These are phyloP conservation scores for Dermolepida albohirtum DNA, from an alignment of 2,888 invertebrate species.

Conservation along the genomic window DNA sequence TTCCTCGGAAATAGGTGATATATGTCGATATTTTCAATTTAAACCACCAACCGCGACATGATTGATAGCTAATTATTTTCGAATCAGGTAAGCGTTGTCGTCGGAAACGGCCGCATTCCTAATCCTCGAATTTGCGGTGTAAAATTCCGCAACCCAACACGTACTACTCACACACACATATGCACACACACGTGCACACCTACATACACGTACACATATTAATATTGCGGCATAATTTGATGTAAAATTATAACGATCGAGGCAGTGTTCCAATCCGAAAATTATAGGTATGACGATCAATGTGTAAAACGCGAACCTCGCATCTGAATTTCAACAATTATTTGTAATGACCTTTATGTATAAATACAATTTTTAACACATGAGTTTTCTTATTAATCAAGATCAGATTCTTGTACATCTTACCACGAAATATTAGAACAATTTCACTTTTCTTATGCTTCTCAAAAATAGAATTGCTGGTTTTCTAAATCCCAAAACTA, in stretches of 20 bases:
- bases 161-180: neutral
- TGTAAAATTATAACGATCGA: slow-evolving; percentile 11
- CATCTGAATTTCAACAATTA: neutral
- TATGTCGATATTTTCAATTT: slow-evolving; percentile 25
- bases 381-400: too few relatives aligned
- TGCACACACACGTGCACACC: neutral
- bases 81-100: slow-evolving; percentile 33
- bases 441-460: too few relatives aligned
- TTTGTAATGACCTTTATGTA: neutral
- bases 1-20: too few relatives aligned
- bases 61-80: slow-evolving; percentile 44
- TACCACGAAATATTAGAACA: too few relatives aligned
- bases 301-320: neutral
- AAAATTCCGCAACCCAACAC: slow-evolving; percentile 13
- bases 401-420: too few relatives aligned
- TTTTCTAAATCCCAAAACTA: too few relatives aligned
- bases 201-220: neutral
- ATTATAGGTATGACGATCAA: slow-evolving; percentile 8
- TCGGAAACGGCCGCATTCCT: slow-evolving; percentile 18
- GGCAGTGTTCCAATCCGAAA: neutral
- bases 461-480: too few relatives aligned
- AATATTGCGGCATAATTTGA: slow-evolving; percentile 6
- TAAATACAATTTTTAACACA: too few relatives aligned
- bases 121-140: slow-evolving; percentile 13
- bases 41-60: slow-evolving; percentile 21